These are phyloP conservation scores for Pavo muticus DNA, from an alignment of 2,113 vertebrate genomes.

Conservation along the genomic window DNA sequence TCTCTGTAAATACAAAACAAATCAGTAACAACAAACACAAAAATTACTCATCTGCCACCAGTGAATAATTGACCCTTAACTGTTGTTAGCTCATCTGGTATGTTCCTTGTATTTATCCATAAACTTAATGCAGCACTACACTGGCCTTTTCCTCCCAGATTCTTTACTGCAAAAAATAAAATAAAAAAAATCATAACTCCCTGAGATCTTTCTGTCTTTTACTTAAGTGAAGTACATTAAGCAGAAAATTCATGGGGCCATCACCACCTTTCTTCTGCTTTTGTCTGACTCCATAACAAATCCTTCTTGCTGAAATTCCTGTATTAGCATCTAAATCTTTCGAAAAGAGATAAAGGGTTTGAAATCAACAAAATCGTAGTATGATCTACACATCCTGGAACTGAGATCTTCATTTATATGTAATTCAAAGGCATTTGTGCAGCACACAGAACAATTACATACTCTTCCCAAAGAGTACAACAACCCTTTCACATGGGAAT, in stretches of 20 bases:
- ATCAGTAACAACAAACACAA: neutral
- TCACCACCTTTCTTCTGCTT: neutral
- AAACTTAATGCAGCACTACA: neutral
- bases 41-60: neutral
- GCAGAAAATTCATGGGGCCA: neutral
- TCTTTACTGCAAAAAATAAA: neutral
- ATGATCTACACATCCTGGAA: neutral
- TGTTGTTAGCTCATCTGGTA: neutral
- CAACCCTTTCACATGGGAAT: neutral
- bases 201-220: neutral
- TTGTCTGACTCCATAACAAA: neutral
- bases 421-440: conserved; percentile 1
- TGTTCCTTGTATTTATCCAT: neutral
- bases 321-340: neutral
- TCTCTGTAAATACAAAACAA: neutral
- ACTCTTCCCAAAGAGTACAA: neutral
- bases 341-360: neutral
- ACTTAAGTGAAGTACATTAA: neutral
- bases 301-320: neutral
- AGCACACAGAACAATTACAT: neutral
- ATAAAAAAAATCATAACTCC: rapidly evolving
- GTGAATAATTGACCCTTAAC: neutral
- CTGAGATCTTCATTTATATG: neutral
- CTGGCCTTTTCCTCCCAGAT: neutral
- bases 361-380: neutral